These are phyloP conservation scores for Orthosia incerta DNA, from an alignment of 2,888 invertebrate genomes.

Conservation along the genomic window DNA sequence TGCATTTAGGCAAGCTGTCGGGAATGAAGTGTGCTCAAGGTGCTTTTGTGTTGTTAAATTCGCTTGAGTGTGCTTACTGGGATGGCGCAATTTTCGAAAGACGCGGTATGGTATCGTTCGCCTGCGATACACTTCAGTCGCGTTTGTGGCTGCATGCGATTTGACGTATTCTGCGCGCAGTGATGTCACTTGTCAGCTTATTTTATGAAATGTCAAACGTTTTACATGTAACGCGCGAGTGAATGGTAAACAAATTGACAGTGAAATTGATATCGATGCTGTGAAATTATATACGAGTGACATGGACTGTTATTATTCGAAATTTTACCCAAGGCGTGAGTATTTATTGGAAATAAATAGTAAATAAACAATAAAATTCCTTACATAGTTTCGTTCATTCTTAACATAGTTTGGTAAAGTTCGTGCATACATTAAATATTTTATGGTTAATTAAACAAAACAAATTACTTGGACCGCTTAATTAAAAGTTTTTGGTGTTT, in stretches of 20 bases:
- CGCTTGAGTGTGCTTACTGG: conserved; percentile 90
- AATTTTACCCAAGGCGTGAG: conserved; percentile 91
- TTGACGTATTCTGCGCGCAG: conserved; percentile 91
- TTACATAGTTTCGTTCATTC: conserved; percentile 83
- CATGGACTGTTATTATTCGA: conserved; percentile 91
- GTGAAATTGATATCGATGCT: conserved; percentile 86
- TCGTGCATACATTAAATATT: conserved; percentile 57
- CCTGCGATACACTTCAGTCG: conserved; percentile 91
- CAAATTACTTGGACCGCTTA: conserved; percentile 8
- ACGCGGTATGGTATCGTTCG: conserved; percentile 91
- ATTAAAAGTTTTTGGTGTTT: conserved; percentile 34
- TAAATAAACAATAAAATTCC: conserved; percentile 89
- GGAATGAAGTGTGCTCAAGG: conserved; percentile 90
- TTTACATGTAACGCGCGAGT: conserved; percentile 88
- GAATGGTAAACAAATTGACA: conserved; percentile 89
- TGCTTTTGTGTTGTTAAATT: conserved; percentile 90
- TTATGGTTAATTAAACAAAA: conserved; percentile 45
- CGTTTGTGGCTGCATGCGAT: conserved; percentile 91
- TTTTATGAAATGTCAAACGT: conserved; percentile 90
- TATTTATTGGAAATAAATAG: conserved; percentile 81
- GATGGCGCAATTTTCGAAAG: conserved; percentile 92
- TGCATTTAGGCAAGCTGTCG: conserved; percentile 86
- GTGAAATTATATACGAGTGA: conserved; percentile 85
- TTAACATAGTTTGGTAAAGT: conserved; percentile 70
- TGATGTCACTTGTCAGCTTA: conserved; percentile 90